These are phyloP conservation scores for Asobara japonica DNA, from an alignment of 1,140 invertebrate genomes.

Conservation along the genomic window DNA sequence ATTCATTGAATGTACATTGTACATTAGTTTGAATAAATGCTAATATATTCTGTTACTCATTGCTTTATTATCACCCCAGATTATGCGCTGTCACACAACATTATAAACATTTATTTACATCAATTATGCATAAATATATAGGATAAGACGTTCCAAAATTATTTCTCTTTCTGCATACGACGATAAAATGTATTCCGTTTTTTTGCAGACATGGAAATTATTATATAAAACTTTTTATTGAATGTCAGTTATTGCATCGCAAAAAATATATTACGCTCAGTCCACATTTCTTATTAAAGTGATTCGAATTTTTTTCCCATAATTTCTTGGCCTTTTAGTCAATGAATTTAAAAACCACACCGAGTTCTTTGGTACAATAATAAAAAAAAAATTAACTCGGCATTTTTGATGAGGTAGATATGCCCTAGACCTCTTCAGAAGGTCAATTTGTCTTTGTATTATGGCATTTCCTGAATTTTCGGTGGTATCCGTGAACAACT, in stretches of 20 bases:
- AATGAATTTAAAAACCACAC: neutral
- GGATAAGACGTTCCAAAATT: neutral
- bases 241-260: too few species aligned
- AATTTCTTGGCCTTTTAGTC: neutral
- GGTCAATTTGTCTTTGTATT: neutral
- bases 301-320: neutral
- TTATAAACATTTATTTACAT: neutral
- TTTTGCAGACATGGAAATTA: too few species aligned
- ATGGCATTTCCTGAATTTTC: neutral
- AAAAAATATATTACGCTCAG: neutral
- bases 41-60: conserved; percentile 1
- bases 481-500: neutral
- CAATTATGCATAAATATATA: neutral
- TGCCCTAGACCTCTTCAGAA: neutral
- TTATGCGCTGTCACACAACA: too few species aligned
- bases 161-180: neutral
- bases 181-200: too few species aligned
- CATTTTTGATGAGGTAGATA: neutral
- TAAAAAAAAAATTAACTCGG: neutral
- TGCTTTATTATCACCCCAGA: neutral
- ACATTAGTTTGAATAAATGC: neutral
- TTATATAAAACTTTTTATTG: too few species aligned
- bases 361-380: neutral
- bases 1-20: neutral
- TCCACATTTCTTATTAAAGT: neutral